Conservation (phyloP, 2,797 vertebrate species). For the Ficedula albicollis region DNA sequence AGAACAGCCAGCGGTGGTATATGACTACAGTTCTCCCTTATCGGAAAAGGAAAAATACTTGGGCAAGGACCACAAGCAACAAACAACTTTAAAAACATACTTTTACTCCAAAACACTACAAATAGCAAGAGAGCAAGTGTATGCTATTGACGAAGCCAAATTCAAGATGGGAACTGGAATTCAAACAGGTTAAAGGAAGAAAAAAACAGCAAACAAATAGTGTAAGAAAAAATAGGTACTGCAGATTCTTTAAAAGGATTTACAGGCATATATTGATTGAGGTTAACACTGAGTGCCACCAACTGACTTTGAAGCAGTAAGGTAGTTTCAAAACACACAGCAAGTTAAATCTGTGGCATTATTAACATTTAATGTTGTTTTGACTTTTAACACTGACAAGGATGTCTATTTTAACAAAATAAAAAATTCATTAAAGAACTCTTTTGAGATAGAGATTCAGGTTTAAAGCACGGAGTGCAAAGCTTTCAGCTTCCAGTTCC, state of each 20-base stretch:
- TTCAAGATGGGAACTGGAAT: background rate
- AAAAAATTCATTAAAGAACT: background rate
- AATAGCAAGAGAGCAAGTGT: background rate
- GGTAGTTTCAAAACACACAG: background rate
- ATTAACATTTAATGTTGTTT: conserved; percentile 32
- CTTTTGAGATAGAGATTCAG: background rate
- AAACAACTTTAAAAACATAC: background rate
- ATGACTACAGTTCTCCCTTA: background rate
- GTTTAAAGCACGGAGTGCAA: background rate
- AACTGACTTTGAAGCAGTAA: background rate
- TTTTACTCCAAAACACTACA: background rate
- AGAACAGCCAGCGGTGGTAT: conserved; percentile 70
- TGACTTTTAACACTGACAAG: background rate
- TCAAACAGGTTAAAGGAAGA: background rate
- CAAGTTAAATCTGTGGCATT: background rate
- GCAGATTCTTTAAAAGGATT: background rate
- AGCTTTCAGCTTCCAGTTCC: background rate
- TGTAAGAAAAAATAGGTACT: background rate
- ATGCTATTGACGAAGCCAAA: background rate
- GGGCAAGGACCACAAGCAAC: conserved; percentile 1
- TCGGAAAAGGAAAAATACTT: background rate
- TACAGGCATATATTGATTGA: background rate
- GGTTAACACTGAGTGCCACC: background rate
- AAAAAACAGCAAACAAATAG: background rate
- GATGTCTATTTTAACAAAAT: background rate